Conservation (phyloP, 1,140 invertebrate species). For the Leguminivora glycinivorella region DNA sequence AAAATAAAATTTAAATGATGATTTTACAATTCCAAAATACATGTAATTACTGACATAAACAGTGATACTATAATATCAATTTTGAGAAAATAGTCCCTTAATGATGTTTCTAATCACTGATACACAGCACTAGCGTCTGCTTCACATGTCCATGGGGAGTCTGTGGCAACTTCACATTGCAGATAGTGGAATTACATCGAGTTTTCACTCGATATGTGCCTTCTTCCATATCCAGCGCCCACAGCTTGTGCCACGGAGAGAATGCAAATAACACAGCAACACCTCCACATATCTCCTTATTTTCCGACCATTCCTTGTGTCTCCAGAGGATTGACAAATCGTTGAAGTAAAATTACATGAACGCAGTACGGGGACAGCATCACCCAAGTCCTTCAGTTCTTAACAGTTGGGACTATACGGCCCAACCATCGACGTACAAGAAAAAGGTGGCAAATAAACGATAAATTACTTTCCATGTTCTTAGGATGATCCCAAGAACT, state of each 20-base stretch:
- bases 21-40: slow-evolving; percentile 24
- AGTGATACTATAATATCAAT: slow-evolving; percentile 9
- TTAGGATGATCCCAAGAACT: background rate
- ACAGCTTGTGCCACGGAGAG: background rate
- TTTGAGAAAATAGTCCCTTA: slow-evolving; percentile 6
- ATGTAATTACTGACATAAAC: slow-evolving; percentile 10
- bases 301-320: background rate
- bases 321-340: slow-evolving; percentile 7
- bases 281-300: background rate
- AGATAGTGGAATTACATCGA: background rate
- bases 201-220: background rate
- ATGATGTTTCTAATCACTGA: slow-evolving; percentile 26
- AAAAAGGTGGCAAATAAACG: slow-evolving; percentile 17
- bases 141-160: slow-evolving; percentile 6
- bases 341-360: slow-evolving; percentile 2
- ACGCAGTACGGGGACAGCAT: background rate
- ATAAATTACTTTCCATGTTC: slow-evolving; percentile 6
- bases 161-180: background rate
- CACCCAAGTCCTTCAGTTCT: background rate
- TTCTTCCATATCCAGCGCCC: background rate
- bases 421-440: background rate
- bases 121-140: slow-evolving; percentile 24
- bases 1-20: slow-evolving; percentile 37
- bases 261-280: slow-evolving; percentile 10
- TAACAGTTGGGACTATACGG: background rate